Evolutionary conservation across 2,113 vertebrate genomes (phyloP), one percentile per base, ranked within the genome.

Genomic region (Carassius gibelio): DNA sequence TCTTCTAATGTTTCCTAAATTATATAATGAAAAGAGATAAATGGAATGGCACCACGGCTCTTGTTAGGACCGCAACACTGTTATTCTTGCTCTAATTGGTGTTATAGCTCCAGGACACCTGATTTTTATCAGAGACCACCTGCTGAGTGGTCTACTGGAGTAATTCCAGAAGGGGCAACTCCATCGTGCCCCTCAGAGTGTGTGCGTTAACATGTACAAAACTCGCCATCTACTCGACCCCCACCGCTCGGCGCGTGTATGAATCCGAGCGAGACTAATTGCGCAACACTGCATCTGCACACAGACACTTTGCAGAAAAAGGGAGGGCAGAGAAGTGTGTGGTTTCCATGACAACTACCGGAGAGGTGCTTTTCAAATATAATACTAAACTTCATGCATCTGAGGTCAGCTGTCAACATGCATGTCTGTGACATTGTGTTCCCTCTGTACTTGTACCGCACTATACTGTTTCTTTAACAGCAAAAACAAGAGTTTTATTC

Each of bases 331-430:
- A 55, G 66, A 26, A 5, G 68, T 88, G 88, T 89, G 85, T 9
- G 75, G 89, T 94, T 89, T 89, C 93, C 89, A 90, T 90, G 88
- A 90, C 81, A 91, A 93, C 93, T 84, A 71, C 77, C n/a, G 14
- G 36, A 21, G 36, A 84, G 69, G 57, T 62, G 81, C 57, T 84
- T 75, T 52, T 61, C 23, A 84, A 68, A 62, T 52, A 30, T 4
- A 8, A 72, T 50, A 84, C 88, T 8, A 62, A 81, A 66, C 59
- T 50, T 36, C 0, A 14, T 13, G 38, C n/a, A 34, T 83, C 17
- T 21, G 61, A 81, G 88, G 86, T 83, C 86, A 87, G 23, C 38
- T 68, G 42, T 10, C 10, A 52, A 8, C 14, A 5, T 80, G 68
- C 66, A 3, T 7, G 15, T 45, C 15, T 80, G 34, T 17, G 55